Conservation (phyloP, 2,113 vertebrate genomes). For the Dasyurus viverrinus region DNA sequence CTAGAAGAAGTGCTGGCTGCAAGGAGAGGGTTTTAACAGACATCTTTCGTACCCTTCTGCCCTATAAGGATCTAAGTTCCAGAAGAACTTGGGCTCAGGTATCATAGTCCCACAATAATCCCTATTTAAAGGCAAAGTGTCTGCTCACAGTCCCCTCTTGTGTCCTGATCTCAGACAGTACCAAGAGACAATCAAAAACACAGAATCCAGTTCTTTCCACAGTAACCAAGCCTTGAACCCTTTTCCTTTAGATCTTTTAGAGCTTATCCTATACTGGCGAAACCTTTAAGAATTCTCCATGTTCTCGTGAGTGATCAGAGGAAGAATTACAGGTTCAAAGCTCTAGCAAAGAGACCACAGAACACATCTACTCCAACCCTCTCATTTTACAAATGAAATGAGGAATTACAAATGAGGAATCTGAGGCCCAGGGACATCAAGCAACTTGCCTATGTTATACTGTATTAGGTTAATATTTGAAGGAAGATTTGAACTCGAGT, state of each 20-base stretch:
- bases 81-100: neutral
- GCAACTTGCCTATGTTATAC: neutral
- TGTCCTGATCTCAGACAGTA: neutral
- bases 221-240: neutral
- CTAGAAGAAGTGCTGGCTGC: neutral
- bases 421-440: neutral
- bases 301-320: neutral
- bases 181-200: neutral
- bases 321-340: neutral
- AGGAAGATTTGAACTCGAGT: neutral
- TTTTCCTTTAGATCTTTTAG: neutral
- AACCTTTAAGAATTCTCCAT: too few species aligned
- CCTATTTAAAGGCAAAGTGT: neutral
- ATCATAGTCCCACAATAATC: neutral
- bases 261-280: too few species aligned
- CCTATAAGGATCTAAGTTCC: neutral
- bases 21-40: neutral
- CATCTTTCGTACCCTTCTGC: neutral
- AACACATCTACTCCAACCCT: too few species aligned
- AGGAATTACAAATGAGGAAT: neutral
- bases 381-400: too few species aligned
- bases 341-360: neutral
- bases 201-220: neutral
- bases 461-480: neutral
- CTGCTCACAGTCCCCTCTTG: neutral